Percentiles rank a stretch among this genome's conserved stretches.
phyloP scores from a whole-genome alignment of 2,888 invertebrate species.

The Eilema sororculum region DNA sequence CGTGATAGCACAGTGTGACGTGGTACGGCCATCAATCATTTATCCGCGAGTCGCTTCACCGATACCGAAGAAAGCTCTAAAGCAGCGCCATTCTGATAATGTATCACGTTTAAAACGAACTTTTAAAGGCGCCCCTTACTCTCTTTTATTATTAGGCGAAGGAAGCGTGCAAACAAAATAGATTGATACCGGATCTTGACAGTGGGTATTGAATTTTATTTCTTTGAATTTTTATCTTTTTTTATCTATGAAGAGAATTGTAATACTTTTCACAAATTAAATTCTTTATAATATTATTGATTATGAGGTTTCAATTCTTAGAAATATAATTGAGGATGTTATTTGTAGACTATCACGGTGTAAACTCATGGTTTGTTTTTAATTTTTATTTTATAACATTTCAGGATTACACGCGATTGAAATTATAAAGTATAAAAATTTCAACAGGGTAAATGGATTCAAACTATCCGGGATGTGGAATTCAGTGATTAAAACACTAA shows the following conservation, averaged over 20 bases:
- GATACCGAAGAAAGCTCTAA: conserved; percentile 83
- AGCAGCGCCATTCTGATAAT: conserved; percentile 80
- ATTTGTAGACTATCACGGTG: too few species aligned
- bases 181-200: conserved; percentile 79
- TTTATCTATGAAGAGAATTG: conserved; percentile 25
- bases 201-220: conserved; percentile 72
- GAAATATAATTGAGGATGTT: too few species aligned
- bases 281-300: not conserved
- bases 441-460: too few species aligned
- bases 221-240: conserved; percentile 51
- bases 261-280: conserved; percentile 28
- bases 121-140: conserved; percentile 73
- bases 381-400: too few species aligned
- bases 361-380: too few species aligned
- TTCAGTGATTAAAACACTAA: too few species aligned
- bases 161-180: conserved; percentile 78
- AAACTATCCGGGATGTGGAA: too few species aligned
- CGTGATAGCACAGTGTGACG: conserved; percentile 72
- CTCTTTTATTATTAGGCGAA: conserved; percentile 66
- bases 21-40: conserved; percentile 79
- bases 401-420: too few species aligned
- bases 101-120: conserved; percentile 82
- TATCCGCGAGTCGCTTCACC: conserved; percentile 76
- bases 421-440: too few species aligned
- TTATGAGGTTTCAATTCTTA: not conserved